A percentile compares a stretch with the other conserved stretches of the same genome.
These are phyloP conservation scores for Saguinus imperator DNA, from an alignment of 2,113 vertebrate genomes.

Conservation along the genomic window DNA sequence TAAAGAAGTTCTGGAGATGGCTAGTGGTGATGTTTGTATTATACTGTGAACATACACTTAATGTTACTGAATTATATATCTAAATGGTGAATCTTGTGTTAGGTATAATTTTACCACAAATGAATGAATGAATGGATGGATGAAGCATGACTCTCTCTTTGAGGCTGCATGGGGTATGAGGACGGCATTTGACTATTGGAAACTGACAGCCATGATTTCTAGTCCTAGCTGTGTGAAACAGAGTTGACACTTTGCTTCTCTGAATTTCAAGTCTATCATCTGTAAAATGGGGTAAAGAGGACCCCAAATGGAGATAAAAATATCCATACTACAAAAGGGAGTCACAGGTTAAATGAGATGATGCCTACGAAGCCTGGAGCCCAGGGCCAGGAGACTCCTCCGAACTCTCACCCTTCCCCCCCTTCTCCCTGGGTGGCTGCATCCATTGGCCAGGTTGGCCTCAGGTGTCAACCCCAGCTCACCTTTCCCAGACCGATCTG, in stretches of 20 bases:
- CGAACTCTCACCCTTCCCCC: not conserved
- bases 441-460: not conserved
- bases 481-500: not conserved
- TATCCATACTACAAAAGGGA: not conserved
- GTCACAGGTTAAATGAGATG: not conserved
- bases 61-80: not conserved
- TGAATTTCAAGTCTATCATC: not conserved
- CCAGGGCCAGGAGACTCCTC: conserved; percentile 34
- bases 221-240: not conserved
- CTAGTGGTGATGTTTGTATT: not conserved
- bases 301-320: not conserved
- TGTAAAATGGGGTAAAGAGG: not conserved
- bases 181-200: not conserved
- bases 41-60: not conserved
- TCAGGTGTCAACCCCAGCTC: not conserved
- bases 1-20: not conserved
- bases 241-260: not conserved
- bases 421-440: not conserved
- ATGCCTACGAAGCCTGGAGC: not conserved
- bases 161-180: not conserved
- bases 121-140: not conserved
- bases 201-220: not conserved
- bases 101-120: not conserved
- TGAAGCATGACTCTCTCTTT: not conserved
- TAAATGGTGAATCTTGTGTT: not conserved